Conservation (phyloP, 2,797 vertebrate species). For the Cephalopachus bancanus region DNA sequence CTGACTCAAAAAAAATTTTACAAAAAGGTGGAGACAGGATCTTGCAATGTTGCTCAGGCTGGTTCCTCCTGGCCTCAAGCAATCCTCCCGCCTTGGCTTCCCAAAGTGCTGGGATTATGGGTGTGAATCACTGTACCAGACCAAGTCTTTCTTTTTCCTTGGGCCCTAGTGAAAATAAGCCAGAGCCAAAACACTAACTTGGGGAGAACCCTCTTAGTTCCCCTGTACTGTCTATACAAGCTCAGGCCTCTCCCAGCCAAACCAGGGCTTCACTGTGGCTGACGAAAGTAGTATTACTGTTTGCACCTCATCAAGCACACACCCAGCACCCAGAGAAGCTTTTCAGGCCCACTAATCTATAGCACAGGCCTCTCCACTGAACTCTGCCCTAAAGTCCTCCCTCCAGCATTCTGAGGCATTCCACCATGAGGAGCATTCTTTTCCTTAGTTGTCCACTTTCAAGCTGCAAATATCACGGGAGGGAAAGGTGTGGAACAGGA, state of each 20-base stretch:
- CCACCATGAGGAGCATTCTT: background rate
- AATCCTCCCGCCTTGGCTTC: background rate
- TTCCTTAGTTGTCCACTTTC: background rate
- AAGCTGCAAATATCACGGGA: background rate
- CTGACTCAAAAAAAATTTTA: no score
- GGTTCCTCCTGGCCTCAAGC: background rate
- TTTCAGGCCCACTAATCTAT: background rate
- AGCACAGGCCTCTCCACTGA: background rate
- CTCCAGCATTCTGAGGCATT: background rate
- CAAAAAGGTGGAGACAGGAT: background rate
- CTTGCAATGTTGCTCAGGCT: background rate
- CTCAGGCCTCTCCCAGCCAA: background rate
- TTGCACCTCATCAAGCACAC: background rate
- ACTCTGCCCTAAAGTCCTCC: background rate
- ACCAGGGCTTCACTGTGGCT: background rate
- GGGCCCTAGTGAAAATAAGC: slow-evolving; percentile 36
- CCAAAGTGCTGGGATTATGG: background rate
- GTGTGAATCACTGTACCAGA: background rate
- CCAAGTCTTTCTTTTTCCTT: background rate
- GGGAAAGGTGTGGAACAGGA: background rate
- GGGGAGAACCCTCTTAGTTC: background rate
- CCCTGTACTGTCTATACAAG: background rate
- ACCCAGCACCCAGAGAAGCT: background rate
- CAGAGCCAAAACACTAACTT: background rate
- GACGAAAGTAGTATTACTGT: background rate